These are phyloP conservation scores for Trissolcus japonicus DNA, from an alignment of 2,888 invertebrate species.

Conservation along the genomic window DNA sequence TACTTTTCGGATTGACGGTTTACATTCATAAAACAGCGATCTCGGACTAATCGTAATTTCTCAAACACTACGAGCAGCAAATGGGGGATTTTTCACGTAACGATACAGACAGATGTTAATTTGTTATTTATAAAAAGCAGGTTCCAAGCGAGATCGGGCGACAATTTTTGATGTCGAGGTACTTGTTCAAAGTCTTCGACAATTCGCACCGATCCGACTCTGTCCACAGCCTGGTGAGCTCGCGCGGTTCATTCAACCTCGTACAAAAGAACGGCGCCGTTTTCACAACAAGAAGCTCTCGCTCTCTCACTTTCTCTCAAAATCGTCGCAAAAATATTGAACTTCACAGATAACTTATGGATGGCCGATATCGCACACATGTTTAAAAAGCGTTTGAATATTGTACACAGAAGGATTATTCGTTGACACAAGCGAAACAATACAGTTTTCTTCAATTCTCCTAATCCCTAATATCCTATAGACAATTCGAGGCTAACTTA, in stretches of 20 bases:
- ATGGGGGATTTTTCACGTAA: slow-evolving; percentile 14
- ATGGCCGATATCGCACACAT: slow-evolving; percentile 11
- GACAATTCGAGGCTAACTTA: slow-evolving; percentile 51
- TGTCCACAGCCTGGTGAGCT: slow-evolving; percentile 60
- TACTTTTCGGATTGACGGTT: not conserved
- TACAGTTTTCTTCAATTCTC: slow-evolving; percentile 38
- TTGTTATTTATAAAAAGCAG: no score
- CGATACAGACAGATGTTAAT: slow-evolving; percentile 4
- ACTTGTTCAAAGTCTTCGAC: slow-evolving; percentile 45
- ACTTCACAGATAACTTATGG: not conserved
- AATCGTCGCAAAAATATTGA: slow-evolving; percentile 26
- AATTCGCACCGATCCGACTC: slow-evolving; percentile 45
- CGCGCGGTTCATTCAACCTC: slow-evolving; percentile 49
- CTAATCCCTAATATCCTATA: slow-evolving; percentile 41
- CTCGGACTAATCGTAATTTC: slow-evolving; percentile 9
- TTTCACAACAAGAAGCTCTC: slow-evolving; percentile 37
- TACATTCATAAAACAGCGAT: not conserved
- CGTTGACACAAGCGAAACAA: not conserved
- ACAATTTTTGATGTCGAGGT: slow-evolving; percentile 20
- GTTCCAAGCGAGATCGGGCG: slow-evolving; percentile 1
- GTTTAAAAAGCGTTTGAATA: slow-evolving; percentile 7
- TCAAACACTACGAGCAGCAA: slow-evolving; percentile 19
- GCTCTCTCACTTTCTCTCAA: slow-evolving; percentile 4
- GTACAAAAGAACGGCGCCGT: slow-evolving; percentile 36
- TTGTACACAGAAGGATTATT: slow-evolving; percentile 10